Base-by-base conservation (phyloP, 2,797 vertebrate species). In the Pristis pectinata region DNA sequence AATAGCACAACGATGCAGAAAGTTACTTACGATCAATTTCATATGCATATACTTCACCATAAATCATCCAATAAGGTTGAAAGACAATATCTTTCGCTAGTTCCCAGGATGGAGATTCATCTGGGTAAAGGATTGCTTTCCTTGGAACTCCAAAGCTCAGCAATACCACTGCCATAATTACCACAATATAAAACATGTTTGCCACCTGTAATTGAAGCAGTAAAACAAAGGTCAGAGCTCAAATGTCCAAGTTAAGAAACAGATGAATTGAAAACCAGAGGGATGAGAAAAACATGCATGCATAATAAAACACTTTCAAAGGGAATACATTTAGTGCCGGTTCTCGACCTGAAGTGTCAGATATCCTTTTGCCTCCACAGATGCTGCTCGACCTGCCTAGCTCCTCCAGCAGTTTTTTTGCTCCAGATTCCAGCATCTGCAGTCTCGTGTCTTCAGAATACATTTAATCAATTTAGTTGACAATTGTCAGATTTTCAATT, bases 31-130 rank as follows among this genome's bases (percentile, higher is more conserved):
- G 98, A 95, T 99, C 98, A 95, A 99, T 99, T 98, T 99, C 99
- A 96, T 99, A 99, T 17, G 99, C 99, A 95, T 99, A 99, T 96
- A 99, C 99, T 97, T 99, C 99, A 95, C 99, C 99, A 95, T 99
- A 99, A 97, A 99, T 99, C 99, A 99, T 99, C 99, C 99, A 99
- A 97, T 99, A 99, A 30, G 99, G 99, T 96, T 99, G 98, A 96
- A 99, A 99, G 95, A 99, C 98, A 96, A 99, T 98, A 95, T 99
- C 98, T 97, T 97, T 98, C 95, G 98, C 98, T 96, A 99, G 97
- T 1, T 96, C 98, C 99, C 99, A 99, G 94, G 98, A 98, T 0
- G 99, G 98, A 94, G 97, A 97, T 96, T 99, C 98, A 0, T 97
- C 0, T 94, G 99, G 99, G 96, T 99, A 99, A 82, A 99, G 96